Evolutionary conservation across 2,888 invertebrate genomes (phyloP), one percentile per base, ranked within the genome.

Genomic region (Leptopilina drosophilae): DNA sequence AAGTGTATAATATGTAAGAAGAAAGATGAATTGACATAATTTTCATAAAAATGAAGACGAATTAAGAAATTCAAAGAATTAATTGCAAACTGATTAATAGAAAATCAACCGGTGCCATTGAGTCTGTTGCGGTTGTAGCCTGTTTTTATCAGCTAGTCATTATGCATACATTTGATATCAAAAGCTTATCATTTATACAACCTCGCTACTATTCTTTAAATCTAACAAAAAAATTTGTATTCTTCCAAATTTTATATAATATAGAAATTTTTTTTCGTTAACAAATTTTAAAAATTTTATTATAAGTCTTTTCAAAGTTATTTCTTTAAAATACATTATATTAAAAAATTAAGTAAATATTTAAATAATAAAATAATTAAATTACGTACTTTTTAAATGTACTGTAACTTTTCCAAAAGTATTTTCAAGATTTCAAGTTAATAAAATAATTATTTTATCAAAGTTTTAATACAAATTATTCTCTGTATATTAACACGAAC

Each of bases 111-210:
- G 86, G 84, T 82, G 87, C 85, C 87, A 80, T 33, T 64, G 67
- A 81, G 87, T 87, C 87, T 87, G 80, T 79, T 64, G 64, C 69
- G 62, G 80, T 80, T 75, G 67, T 67, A 66, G 81, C 77, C 75
- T 53, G 69, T 82, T 84, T 80, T 82, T 84, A 85, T 85, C 85
- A 49, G 9, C 49, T 42, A 53, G 11, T 62, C 40, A 40, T 42
- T 40, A 64, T 33, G 40, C 33, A 64, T 12, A 20, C n/a, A 9
- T 62, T 62, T 49, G 8, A 62, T 62, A 62, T 62, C 20, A 62
- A 62, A 42, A 20, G 62, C 62, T 62, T 62, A 62, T 62, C 62
- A 20, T 62, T 62, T 20, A 62, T 62, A 15, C 20, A 62, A 62
- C 62, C 62, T 62, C 62, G 62, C 62, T 62, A 62, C 62, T 9